Conservation (phyloP, 2,797 vertebrate species). For the Diglossa cyanea region DNA sequence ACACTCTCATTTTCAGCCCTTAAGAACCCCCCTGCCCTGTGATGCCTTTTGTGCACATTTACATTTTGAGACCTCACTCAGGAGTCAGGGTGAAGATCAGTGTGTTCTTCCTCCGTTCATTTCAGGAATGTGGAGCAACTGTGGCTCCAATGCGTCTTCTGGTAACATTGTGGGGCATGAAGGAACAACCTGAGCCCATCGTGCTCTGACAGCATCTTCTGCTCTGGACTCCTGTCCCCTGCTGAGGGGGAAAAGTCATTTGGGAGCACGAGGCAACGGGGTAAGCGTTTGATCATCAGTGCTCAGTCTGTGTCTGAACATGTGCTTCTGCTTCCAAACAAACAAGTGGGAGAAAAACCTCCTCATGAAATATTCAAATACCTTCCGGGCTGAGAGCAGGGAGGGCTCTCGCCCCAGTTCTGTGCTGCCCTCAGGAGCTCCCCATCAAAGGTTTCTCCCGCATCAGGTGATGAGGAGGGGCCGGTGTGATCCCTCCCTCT, state of each 20-base stretch:
- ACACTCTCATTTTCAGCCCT: not conserved
- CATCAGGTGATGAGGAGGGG: not conserved
- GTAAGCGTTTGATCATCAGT: not conserved
- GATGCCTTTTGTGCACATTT: not conserved
- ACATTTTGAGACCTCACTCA: not conserved
- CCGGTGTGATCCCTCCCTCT: not conserved
- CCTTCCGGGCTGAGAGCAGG: not conserved
- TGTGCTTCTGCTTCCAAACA: not conserved
- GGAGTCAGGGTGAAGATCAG: accelerated
- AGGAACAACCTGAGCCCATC: not conserved
- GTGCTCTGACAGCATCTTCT: not conserved
- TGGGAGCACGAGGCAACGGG: not conserved
- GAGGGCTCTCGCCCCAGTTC: not conserved
- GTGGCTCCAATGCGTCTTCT: not conserved
- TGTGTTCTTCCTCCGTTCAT: not conserved
- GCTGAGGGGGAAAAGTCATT: not conserved
- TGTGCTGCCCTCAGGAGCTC: not conserved
- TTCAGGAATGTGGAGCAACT: not conserved
- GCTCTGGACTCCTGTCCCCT: not conserved
- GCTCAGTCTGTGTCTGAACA: not conserved
- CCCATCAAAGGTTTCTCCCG: not conserved
- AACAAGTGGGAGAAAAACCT: conserved; percentile 3
- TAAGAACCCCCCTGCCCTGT: not conserved
- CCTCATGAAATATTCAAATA: not conserved
- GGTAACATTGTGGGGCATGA: not conserved